Conservation (phyloP, 1,140 invertebrate genomes). For the Sweltsa coloradensis region DNA sequence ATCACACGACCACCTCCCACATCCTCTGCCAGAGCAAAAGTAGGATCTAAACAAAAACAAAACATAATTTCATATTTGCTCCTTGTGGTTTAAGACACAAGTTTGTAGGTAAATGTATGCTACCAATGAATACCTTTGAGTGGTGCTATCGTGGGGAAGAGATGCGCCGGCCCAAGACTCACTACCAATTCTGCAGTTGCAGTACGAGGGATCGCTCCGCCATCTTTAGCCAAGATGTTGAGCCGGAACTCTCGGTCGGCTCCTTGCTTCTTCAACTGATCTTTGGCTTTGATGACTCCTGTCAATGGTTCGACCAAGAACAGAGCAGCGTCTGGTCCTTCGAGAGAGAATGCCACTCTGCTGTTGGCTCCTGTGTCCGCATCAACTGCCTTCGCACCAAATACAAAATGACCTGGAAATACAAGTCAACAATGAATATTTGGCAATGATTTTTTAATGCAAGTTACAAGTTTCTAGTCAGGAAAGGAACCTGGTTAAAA, state of each 20-base stretch:
- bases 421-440: no score
- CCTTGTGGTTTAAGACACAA: no score
- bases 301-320: slow-evolving; percentile 66
- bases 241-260: slow-evolving; percentile 37
- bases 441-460: slow-evolving; percentile 1
- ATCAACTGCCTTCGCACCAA: slow-evolving; percentile 72
- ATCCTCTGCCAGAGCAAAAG: slow-evolving; percentile 69
- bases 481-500: no score
- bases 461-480: no score
- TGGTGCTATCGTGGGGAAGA: slow-evolving; percentile 62
- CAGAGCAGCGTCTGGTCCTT: slow-evolving; percentile 59
- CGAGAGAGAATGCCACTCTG: slow-evolving; percentile 60
- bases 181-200: slow-evolving; percentile 55
- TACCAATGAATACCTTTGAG: slow-evolving; percentile 32
- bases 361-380: slow-evolving; percentile 68
- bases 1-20: slow-evolving; percentile 57
- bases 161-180: slow-evolving; percentile 50
- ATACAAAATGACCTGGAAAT: slow-evolving; percentile 58
- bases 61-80: no score
- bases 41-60: no score
- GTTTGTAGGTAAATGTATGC: no score
- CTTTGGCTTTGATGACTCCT: slow-evolving; percentile 64
- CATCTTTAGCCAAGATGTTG: slow-evolving; percentile 58
- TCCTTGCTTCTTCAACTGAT: slow-evolving; percentile 27
- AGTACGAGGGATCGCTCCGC: slow-evolving; percentile 45